A percentile compares a stretch with the other conserved stretches of the same genome.
Conservation (phyloP, 2,797 vertebrate species). For the Gambelia wislizenii region DNA sequence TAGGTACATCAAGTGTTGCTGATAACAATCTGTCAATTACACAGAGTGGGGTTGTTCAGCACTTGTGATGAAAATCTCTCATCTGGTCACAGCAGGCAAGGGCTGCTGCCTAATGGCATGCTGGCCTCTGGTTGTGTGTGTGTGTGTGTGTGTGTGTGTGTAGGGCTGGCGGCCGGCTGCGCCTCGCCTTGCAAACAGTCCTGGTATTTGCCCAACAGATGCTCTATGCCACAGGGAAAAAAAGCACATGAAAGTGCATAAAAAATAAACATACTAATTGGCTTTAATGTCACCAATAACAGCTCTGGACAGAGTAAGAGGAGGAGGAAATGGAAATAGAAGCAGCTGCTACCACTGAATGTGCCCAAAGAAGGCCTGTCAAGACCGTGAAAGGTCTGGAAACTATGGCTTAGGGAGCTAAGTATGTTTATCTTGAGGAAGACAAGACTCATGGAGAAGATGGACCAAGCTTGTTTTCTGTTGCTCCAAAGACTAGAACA, state of each 20-base stretch:
- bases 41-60: constrained; percentile 16
- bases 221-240: neutral
- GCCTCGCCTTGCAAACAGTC: neutral
- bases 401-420: too few relatives aligned
- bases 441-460: too few relatives aligned
- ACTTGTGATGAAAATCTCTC: constrained; percentile 14
- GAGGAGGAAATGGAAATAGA: neutral
- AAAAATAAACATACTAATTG: neutral
- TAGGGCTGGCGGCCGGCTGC: neutral
- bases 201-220: constrained; percentile 22
- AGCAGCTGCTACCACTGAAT: neutral
- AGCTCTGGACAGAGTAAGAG: neutral
- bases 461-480: too few relatives aligned
- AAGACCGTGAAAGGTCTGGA: too few relatives aligned
- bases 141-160: too few relatives aligned
- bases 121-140: too few relatives aligned
- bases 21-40: constrained; percentile 34
- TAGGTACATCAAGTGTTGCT: neutral
- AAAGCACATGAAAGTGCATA: constrained; percentile 13
- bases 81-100: constrained; percentile 17
- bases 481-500: too few relatives aligned
- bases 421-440: too few relatives aligned
- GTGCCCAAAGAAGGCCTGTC: too few relatives aligned
- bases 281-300: neutral
- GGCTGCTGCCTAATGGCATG: neutral